Base-by-base conservation (phyloP, 1,140 invertebrate species). In the Drosophila quadrilineata region DNA sequence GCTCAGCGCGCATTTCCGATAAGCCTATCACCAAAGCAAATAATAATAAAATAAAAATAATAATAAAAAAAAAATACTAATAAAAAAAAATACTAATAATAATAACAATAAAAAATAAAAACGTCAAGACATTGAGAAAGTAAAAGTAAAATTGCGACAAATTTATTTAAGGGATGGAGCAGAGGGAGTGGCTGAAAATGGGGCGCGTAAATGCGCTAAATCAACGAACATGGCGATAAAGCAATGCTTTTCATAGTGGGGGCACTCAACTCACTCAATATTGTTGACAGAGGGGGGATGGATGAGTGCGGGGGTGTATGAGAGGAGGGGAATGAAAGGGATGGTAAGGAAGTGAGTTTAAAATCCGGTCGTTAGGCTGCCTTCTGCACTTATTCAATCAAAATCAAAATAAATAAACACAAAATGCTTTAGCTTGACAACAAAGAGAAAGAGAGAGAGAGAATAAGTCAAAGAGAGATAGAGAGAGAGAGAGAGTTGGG, bases 351-450 rank as follows among this genome's bases (percentile, higher is more conserved):
- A 38, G n/a, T 8, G 10, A 4, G 10, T 43, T 26, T 36, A 22
- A 26, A 41, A 57, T 62, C 60, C 45, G 22, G 35, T 56, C 53
- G 48, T 43, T 63, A 38, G n/a, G 64, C 66, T 73, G 58, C 59
- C 58, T 62, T 56, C n/a, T 62, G 71, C 75, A 79, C 75, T 79
- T 79, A 79, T 79, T 79, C 71, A 79, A 79, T 79, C 75, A 75
- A 75, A 75, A 56, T 63, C 46, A 69, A 79, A 79, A 79, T 79
- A 79, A 79, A 74, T 79, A 70, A 70, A 74, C 49, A 65, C 35
- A 45, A n/a, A 68, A 46, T 49, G 29, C 41, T 60, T 33, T 69
- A 74, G 57, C 26, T 21, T 28, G 57, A 60, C 33, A 50, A 57
- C 31, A 46, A 49, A 64, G 21, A 35, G 28, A 12, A 31, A 31